Percentiles rank a stretch among this genome's conserved stretches.
These are phyloP conservation scores for Ptychoptera contaminata DNA, from an alignment of 2,888 invertebrate species.

Conservation along the genomic window DNA sequence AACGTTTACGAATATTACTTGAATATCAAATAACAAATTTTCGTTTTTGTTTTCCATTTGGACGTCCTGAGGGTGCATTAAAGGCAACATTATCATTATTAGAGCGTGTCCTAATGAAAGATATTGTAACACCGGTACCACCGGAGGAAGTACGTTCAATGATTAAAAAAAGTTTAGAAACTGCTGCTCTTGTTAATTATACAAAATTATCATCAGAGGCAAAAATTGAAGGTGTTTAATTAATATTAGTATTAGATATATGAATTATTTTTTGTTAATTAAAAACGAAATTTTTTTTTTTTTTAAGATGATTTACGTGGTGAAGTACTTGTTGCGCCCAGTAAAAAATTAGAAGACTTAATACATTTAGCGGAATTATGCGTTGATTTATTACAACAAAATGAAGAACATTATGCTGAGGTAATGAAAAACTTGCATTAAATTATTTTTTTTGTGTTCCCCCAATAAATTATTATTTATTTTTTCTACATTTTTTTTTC, in stretches of 20 bases:
- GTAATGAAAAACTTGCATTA: conserved; percentile 36
- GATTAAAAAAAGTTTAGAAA: conserved; percentile 94
- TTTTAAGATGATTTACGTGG: conserved; percentile 60
- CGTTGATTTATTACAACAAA: conserved; percentile 96
- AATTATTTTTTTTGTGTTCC: too few species aligned
- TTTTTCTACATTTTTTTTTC: conserved; percentile 2
- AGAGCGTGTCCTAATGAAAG: conserved; percentile 97
- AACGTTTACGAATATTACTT: conserved; percentile 75
- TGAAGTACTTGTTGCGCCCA: conserved; percentile 63
- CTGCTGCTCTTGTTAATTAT: conserved; percentile 95
- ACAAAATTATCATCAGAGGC: conserved; percentile 90
- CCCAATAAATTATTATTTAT: too few species aligned
- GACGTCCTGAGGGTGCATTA: conserved; percentile 93
- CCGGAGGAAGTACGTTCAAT: conserved; percentile 89
- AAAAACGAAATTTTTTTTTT: conserved; percentile 9
- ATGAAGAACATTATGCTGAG: conserved; percentile 99
- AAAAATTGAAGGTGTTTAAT: conserved; percentile 76
- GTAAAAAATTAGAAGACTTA: conserved; percentile 87
- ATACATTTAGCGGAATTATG: conserved; percentile 95
- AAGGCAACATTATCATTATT: conserved; percentile 92
- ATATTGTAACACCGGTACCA: conserved; percentile 92
- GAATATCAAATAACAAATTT: conserved; percentile 99
- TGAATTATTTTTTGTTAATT: conserved; percentile 3
- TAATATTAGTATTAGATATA: neutral
- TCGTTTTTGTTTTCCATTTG: conserved; percentile 96